Conservation (phyloP, 2,113 vertebrate genomes). For the Petroica traversi region DNA sequence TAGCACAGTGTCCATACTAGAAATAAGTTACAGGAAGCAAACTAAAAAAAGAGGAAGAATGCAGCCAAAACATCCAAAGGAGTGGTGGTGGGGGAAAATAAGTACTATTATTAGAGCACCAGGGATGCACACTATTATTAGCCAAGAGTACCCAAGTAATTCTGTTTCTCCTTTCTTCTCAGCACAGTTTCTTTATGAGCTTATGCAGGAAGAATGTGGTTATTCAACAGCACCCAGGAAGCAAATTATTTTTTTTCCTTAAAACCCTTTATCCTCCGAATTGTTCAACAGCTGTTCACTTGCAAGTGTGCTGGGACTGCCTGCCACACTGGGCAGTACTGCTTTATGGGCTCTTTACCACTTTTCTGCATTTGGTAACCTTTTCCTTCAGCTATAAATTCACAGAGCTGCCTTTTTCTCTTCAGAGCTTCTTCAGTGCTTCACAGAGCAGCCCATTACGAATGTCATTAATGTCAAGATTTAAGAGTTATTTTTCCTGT, state of each 20-base stretch:
- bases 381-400: background rate
- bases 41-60: background rate
- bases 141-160: background rate
- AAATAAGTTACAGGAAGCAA: background rate
- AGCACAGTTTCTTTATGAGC: background rate
- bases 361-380: background rate
- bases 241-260: background rate
- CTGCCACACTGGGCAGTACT: background rate
- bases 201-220: background rate
- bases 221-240: conserved; percentile 8
- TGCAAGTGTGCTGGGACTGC: background rate
- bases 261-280: background rate
- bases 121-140: background rate
- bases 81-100: background rate
- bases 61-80: background rate
- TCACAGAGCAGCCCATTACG: background rate
- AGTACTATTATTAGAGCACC: conserved; percentile 17
- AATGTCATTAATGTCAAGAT: background rate
- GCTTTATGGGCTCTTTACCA: background rate
- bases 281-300: background rate
- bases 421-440: background rate
- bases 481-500: background rate
- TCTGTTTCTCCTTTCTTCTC: conserved; percentile 14
- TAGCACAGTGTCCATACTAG: background rate
- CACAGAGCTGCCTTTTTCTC: background rate